Evolutionary conservation across 2,113 vertebrate species (phyloP).

Genomic region (Alethe diademata): DNA sequence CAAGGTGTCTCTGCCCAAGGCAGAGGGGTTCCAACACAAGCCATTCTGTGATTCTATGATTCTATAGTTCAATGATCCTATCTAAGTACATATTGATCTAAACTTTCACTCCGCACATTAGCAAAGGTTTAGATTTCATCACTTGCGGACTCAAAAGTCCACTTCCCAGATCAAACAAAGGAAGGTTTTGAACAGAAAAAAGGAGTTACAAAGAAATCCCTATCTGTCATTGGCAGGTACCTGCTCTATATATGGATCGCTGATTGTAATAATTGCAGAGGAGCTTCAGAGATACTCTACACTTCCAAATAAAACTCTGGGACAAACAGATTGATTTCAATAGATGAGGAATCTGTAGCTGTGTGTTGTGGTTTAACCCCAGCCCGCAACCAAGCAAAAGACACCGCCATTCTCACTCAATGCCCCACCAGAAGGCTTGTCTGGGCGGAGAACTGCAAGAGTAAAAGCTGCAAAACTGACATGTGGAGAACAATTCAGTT

Average conservation of each 20-base stretch:
- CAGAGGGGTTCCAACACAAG: neutral
- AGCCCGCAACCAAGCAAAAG: neutral
- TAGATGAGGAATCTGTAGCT: constrained; percentile 74
- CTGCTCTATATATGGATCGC: constrained; percentile 81
- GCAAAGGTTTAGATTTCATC: neutral
- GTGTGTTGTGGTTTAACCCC: neutral
- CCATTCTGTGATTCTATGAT: neutral
- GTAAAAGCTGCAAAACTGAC: neutral
- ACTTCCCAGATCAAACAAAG: neutral
- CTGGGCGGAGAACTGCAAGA: neutral
- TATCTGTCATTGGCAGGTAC: constrained; percentile 83
- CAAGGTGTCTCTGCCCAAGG: no score
- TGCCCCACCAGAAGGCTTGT: neutral
- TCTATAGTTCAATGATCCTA: neutral
- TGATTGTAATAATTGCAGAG: constrained; percentile 69
- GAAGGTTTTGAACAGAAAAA: neutral
- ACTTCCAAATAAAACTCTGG: constrained; percentile 82
- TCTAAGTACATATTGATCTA: neutral
- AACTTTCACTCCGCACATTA: neutral
- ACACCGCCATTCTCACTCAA: rapidly evolving
- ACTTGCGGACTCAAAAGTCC: neutral
- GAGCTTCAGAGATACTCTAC: constrained; percentile 73
- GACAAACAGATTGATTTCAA: constrained; percentile 77
- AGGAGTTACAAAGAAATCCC: neutral
- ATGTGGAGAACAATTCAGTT: neutral